A percentile compares a stretch with the other conserved stretches of the same genome.
phyloP scores from a whole-genome alignment of 2,113 vertebrate genomes.

The Myanophis thanlyinensis region DNA sequence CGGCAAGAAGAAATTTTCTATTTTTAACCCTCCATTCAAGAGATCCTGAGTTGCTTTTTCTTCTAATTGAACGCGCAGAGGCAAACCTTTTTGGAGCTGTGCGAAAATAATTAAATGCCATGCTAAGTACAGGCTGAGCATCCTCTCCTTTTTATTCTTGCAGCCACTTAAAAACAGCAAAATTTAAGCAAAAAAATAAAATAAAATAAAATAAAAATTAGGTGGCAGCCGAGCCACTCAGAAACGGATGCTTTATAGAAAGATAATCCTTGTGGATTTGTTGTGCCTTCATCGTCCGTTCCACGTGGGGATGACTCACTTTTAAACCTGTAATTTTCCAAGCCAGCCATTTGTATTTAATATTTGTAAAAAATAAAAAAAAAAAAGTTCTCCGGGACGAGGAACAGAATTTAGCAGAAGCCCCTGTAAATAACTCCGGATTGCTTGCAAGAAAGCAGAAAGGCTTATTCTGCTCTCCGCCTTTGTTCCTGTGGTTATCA shows the following conservation, averaged over 20 bases:
- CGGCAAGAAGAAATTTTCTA: not conserved
- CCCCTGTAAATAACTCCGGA: not conserved
- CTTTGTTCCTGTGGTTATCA: not conserved
- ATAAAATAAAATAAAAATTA: not conserved
- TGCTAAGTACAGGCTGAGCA: not conserved
- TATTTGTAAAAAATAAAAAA: not conserved
- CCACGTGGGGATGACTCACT: not conserved
- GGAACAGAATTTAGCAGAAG: not conserved
- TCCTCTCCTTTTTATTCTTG: not conserved
- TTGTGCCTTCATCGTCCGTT: conserved; percentile 2
- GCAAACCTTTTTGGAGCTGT: not conserved
- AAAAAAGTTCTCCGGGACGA: not conserved
- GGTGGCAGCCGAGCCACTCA: not conserved
- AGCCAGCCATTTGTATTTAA: conserved; percentile 25
- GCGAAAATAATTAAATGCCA: not conserved
- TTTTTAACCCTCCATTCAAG: not conserved
- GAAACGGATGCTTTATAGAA: not conserved
- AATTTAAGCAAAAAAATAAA: not conserved
- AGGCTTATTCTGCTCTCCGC: not conserved
- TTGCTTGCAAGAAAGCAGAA: not conserved
- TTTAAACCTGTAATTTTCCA: not conserved
- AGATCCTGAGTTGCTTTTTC: not conserved
- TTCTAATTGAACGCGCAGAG: not conserved
- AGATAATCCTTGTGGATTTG: not conserved
- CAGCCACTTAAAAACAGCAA: not conserved